These are phyloP conservation scores for Ochotona princeps DNA, from an alignment of 2,113 vertebrate genomes.

Conservation along the genomic window DNA sequence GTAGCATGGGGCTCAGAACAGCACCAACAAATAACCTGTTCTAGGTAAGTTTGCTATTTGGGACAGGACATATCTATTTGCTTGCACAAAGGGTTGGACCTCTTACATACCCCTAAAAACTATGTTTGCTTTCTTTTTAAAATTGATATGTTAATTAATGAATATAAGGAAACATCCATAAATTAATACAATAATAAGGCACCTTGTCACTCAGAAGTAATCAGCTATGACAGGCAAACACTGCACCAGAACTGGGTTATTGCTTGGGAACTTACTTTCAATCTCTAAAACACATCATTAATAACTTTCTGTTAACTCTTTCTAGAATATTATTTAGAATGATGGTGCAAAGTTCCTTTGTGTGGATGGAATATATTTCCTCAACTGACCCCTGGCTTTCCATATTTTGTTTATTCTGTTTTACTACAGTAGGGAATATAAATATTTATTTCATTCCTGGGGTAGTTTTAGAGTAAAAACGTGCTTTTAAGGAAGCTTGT, in stretches of 20 bases:
- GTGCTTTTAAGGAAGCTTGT: not conserved
- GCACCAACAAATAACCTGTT: not conserved
- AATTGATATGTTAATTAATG: not conserved
- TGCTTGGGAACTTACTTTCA: not conserved
- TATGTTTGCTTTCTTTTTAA: not conserved
- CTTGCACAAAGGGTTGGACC: not conserved
- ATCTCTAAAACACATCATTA: not conserved
- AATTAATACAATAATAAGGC: not conserved
- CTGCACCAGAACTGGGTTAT: not conserved
- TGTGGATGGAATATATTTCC: not conserved
- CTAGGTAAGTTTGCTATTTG: not conserved
- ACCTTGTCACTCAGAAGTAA: not conserved
- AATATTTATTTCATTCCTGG: not conserved
- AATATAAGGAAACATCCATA: not conserved
- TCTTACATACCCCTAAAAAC: not conserved
- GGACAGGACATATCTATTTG: not conserved
- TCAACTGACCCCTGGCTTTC: not conserved
- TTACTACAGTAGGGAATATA: not conserved
- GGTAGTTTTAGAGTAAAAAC: conserved; percentile 18
- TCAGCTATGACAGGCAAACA: not conserved
- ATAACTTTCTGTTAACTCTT: not conserved
- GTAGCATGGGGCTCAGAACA: not conserved
- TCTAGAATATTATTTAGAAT: not conserved
- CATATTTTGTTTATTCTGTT: not conserved
- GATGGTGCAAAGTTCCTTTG: not conserved